A percentile compares a stretch with the other conserved stretches of the same genome.
These are phyloP conservation scores for Yoshiicerus persimilis DNA, from an alignment of 1,140 invertebrate species.

Conservation along the genomic window DNA sequence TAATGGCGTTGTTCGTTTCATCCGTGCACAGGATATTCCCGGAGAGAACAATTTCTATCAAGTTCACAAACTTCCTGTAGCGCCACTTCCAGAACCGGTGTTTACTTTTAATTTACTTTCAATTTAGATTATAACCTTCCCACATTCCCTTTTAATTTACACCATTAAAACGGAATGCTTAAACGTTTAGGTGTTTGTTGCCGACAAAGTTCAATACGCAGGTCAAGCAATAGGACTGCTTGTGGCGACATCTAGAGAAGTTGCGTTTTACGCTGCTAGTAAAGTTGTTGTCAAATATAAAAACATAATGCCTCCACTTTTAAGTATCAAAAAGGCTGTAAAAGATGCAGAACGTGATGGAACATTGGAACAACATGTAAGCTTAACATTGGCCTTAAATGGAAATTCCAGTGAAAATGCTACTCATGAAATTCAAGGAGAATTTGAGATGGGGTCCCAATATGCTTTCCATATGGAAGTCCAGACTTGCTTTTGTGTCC, in stretches of 20 bases:
- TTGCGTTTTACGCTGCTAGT: conserved; percentile 65
- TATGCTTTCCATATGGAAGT: conserved; percentile 58
- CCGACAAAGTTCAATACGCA: conserved; percentile 36
- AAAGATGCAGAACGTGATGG: conserved; percentile 9
- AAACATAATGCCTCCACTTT: conserved; percentile 58
- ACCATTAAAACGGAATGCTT: too few species aligned
- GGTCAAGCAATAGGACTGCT: conserved; percentile 73
- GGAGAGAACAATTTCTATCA: too few species aligned
- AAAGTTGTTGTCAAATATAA: conserved; percentile 67
- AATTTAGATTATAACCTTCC: too few species aligned
- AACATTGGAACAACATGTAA: neutral
- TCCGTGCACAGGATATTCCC: too few species aligned
- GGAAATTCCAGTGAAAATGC: neutral
- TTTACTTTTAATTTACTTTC: too few species aligned
- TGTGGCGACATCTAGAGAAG: conserved; percentile 61
- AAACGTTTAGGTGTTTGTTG: conserved; percentile 30
- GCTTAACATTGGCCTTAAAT: neutral
- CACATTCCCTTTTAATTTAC: too few species aligned
- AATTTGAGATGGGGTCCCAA: conserved; percentile 54
- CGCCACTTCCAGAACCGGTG: too few species aligned
- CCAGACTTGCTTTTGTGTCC: conserved; percentile 52
- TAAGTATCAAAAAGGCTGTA: conserved; percentile 56
- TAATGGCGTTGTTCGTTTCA: too few species aligned
- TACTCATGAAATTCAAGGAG: conserved; percentile 53
- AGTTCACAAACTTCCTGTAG: too few species aligned